A percentile compares a stretch with the other conserved stretches of the same genome.
phyloP scores from a whole-genome alignment of 2,797 vertebrate species.

The Ctenochaetus hawaiiensis region DNA sequence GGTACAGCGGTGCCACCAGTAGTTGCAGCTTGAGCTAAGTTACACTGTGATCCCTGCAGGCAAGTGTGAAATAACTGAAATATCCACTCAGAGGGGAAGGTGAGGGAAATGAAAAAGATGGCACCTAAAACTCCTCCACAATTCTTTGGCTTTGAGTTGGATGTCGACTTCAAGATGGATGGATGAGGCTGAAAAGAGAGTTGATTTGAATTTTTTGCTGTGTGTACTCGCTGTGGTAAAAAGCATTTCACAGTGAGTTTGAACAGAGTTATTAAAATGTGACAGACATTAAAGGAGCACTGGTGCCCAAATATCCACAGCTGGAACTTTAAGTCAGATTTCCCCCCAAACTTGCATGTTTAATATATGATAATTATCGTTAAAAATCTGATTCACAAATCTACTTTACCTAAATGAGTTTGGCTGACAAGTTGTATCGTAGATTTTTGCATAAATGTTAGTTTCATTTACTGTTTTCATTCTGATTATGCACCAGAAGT shows the following conservation, averaged over 20 bases:
- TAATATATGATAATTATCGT: not conserved
- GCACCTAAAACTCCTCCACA: slow-evolving; percentile 40
- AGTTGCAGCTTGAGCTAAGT: slow-evolving; percentile 54
- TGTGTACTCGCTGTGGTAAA: slow-evolving; percentile 16
- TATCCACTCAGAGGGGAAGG: slow-evolving; percentile 54
- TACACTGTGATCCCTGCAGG: slow-evolving; percentile 56
- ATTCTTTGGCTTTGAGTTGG: slow-evolving; percentile 7
- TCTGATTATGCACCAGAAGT: not conserved
- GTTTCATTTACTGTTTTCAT: not conserved
- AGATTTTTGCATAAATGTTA: not conserved
- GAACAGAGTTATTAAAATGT: not conserved
- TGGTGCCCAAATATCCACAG: not conserved
- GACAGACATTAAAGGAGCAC: no score
- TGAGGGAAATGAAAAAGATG: slow-evolving; percentile 51
- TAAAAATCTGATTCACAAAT: not conserved
- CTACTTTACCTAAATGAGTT: not conserved
- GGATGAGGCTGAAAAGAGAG: slow-evolving; percentile 14
- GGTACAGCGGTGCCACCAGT: slow-evolving; percentile 45
- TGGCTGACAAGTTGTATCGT: not conserved
- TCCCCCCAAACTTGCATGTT: not conserved
- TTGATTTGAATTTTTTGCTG: not conserved
- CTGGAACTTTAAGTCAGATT: not conserved
- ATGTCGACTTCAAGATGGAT: slow-evolving; percentile 29
- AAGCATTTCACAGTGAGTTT: not conserved
- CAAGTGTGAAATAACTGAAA: slow-evolving; percentile 64